Evolutionary conservation across 2,113 vertebrate species (phyloP).

Genomic region (human): GRCh38 chr4:66683501-66684000

Average conservation of each 20-base stretch:
- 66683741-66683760: not conserved
- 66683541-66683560: not conserved
- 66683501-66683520: not conserved
- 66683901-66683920: not conserved
- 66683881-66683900: not conserved
- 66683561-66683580: not conserved
- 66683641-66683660: not conserved
- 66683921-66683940: not conserved
- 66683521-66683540: not conserved
- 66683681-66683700: not conserved
- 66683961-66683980: not conserved
- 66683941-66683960: constrained; percentile 24
- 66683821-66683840: not conserved
- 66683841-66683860: not conserved
- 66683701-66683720: not conserved
- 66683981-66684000: not conserved
- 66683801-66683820: not conserved
- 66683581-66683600: not conserved
- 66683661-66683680: not conserved
- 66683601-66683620: not conserved
- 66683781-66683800: not conserved
- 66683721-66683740: not conserved
- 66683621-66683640: not conserved
- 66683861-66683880: not conserved
- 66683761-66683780: not conserved